Conservation (phyloP, 1,140 invertebrate species). For the Euglossa dilemma region DNA sequence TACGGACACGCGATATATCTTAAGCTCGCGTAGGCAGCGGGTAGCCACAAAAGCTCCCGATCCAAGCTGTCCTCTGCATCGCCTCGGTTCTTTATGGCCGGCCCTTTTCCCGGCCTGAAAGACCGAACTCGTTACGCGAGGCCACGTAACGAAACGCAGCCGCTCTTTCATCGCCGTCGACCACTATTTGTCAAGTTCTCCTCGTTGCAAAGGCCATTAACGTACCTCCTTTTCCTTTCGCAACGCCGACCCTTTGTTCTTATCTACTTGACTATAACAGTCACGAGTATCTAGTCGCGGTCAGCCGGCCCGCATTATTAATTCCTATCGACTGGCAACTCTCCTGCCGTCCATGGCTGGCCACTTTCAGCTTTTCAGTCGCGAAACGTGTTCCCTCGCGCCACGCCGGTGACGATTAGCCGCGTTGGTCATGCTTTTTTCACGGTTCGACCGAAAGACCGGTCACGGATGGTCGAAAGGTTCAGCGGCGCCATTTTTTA, state of each 20-base stretch:
- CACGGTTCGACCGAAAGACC: no score
- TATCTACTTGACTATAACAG: constrained; percentile 45
- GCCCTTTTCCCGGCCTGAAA: constrained; percentile 8
- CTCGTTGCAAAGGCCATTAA: constrained; percentile 38
- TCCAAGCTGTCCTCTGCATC: constrained; percentile 17
- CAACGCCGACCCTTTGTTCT: constrained; percentile 38
- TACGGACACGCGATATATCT: constrained; percentile 20
- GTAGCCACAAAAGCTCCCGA: constrained; percentile 14
- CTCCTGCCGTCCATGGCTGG: background rate
- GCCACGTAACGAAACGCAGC: constrained; percentile 39
- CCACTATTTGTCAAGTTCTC: constrained; percentile 49
- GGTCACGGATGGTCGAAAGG: no score
- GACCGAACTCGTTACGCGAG: constrained; percentile 37
- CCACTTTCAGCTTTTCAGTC: background rate
- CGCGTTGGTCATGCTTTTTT: no score
- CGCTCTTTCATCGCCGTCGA: constrained; percentile 47
- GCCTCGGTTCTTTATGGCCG: constrained; percentile 17
- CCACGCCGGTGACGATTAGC: background rate
- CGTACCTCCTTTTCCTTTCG: constrained; percentile 41
- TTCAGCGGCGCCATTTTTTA: no score
- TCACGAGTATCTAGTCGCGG: background rate
- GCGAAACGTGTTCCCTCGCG: background rate
- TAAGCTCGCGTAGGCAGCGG: background rate
- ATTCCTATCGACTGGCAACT: background rate
- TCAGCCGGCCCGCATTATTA: constrained; percentile 25